Conservation (phyloP, 2,888 invertebrate species). For the Drosophila dives region DNA sequence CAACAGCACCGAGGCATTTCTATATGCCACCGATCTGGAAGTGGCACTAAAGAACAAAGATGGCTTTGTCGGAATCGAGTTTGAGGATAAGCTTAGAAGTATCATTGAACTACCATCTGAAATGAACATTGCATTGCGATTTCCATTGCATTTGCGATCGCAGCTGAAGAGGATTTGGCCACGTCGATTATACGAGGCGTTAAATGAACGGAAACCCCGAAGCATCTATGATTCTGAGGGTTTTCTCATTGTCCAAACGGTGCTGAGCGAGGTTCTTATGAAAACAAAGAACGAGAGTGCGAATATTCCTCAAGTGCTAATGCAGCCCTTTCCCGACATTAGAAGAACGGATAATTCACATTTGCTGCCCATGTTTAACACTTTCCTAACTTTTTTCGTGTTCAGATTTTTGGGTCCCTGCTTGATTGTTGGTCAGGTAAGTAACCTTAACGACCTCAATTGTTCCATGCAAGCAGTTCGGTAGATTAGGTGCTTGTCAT, state of each 20-base stretch:
- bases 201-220: background rate
- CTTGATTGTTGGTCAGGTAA: slow-evolving; percentile 37
- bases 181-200: background rate
- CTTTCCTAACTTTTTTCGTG: background rate
- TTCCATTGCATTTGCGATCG: slow-evolving; percentile 37
- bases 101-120: slow-evolving; percentile 25
- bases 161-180: slow-evolving; percentile 7
- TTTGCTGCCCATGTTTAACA: background rate
- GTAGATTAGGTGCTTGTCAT: background rate
- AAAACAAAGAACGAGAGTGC: background rate
- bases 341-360: background rate
- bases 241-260: slow-evolving; percentile 37
- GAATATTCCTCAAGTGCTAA: slow-evolving; percentile 19
- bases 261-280: slow-evolving; percentile 38
- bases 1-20: background rate
- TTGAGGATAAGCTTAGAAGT: slow-evolving; percentile 29
- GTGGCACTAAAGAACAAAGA: background rate
- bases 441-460: slow-evolving; percentile 1
- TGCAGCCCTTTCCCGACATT: slow-evolving; percentile 29
- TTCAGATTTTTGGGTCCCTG: slow-evolving; percentile 30
- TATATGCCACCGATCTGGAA: slow-evolving; percentile 12
- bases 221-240: slow-evolving; percentile 42
- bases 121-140: slow-evolving; percentile 40
- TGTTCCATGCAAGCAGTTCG: background rate
- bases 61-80: slow-evolving; percentile 55